Evolutionary conservation across 2,113 vertebrate species (phyloP).

Genomic region (Sceloporus undulatus): DNA sequence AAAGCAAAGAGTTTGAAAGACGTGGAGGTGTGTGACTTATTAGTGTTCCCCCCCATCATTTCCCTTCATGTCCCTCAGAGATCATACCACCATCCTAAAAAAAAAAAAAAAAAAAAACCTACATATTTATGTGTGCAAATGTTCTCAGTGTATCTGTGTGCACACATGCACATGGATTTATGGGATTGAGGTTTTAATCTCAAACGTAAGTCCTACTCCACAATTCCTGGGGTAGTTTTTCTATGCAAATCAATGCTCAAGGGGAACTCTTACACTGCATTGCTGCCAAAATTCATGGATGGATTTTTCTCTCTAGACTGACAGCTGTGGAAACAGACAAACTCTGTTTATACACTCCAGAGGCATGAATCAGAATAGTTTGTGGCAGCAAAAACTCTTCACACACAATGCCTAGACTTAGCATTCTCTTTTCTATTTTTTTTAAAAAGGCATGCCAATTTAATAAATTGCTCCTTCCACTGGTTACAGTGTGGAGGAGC

Average conservation of each 20-base stretch:
- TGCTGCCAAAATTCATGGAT: conserved; percentile 23
- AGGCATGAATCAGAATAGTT: not conserved
- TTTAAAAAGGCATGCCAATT: not conserved
- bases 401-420: not conserved
- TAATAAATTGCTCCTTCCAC: not conserved
- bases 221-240: conserved; percentile 23
- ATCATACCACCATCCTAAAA: not conserved
- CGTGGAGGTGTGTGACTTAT: not conserved
- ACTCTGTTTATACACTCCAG: not conserved
- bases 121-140: accelerated
- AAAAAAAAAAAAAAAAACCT: not conserved
- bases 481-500: not conserved
- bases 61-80: not conserved
- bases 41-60: not conserved
- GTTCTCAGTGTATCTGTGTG: not conserved
- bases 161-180: not conserved
- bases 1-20: conserved; percentile 32
- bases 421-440: not conserved
- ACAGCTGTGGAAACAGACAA: not conserved
- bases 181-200: conserved; percentile 15
- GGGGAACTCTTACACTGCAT: conserved; percentile 9
- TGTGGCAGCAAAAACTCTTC: not conserved
- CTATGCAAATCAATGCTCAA: not conserved
- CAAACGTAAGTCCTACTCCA: not conserved
- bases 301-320: not conserved